Percentiles rank a stretch among this genome's conserved stretches.
Conservation (phyloP, 2,113 vertebrate genomes). For the Amia ocellicauda region DNA sequence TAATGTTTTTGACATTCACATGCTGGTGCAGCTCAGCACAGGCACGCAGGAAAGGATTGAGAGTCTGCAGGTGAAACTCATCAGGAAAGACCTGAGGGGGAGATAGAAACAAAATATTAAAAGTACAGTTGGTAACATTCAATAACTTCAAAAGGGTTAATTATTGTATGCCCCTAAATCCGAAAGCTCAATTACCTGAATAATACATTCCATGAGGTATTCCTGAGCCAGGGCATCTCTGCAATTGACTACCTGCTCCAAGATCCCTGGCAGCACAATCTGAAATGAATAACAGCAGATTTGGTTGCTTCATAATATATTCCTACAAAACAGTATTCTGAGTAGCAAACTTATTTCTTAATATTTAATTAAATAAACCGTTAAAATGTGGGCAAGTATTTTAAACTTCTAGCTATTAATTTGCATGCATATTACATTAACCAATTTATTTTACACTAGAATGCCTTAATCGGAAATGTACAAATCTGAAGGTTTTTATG, state of each 20-base stretch:
- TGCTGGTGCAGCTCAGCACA: slow-evolving; percentile 97
- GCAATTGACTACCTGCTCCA: slow-evolving; percentile 98
- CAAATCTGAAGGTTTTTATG: too few relatives aligned
- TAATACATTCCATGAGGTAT: slow-evolving; percentile 99
- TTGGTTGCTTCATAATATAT: not conserved
- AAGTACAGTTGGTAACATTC: not conserved
- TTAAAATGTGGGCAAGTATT: too few relatives aligned
- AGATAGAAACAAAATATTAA: slow-evolving; percentile 23
- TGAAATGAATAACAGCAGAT: slow-evolving; percentile 39
- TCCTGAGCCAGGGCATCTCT: slow-evolving; percentile 96
- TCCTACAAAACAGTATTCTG: too few relatives aligned
- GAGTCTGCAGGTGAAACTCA: slow-evolving; percentile 96
- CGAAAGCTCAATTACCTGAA: slow-evolving; percentile 96
- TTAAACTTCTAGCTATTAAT: too few relatives aligned
- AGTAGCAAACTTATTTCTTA: too few relatives aligned
- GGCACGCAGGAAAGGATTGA: slow-evolving; percentile 93
- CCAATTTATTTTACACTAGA: too few relatives aligned
- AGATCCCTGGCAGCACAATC: slow-evolving; percentile 89
- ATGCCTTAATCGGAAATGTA: too few relatives aligned
- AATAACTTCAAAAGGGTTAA: not conserved
- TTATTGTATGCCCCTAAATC: too few relatives aligned
- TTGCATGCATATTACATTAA: too few relatives aligned
- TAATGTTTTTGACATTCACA: slow-evolving; percentile 98
- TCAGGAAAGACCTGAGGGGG: slow-evolving; percentile 87
- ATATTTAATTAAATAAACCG: too few relatives aligned